A percentile compares a stretch with the other conserved stretches of the same genome.
phyloP scores from a whole-genome alignment of 1,140 invertebrate genomes.

The Bombus haemorrhoidalis region DNA sequence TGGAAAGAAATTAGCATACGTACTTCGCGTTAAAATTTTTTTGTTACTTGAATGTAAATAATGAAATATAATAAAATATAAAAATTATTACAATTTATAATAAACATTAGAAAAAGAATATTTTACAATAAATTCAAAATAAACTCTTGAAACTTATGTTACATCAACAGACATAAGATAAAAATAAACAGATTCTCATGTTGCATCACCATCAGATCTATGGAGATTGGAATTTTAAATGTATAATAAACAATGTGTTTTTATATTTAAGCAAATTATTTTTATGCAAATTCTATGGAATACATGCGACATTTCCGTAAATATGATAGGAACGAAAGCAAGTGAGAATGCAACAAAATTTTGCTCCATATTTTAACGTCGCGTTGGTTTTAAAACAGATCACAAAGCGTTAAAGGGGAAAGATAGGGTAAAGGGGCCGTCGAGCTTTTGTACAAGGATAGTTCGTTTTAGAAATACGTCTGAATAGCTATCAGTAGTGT shows the following conservation, averaged over 20 bases:
- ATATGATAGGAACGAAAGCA: too few relatives aligned
- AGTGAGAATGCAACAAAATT: constrained; percentile 42
- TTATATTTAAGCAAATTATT: neutral
- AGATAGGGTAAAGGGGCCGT: neutral
- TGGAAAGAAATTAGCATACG: too few relatives aligned
- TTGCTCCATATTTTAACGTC: neutral
- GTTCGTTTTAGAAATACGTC: constrained; percentile 65
- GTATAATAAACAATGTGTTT: neutral
- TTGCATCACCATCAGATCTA: neutral
- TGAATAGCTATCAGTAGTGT: constrained; percentile 66
- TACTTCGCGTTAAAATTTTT: too few relatives aligned
- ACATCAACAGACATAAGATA: too few relatives aligned
- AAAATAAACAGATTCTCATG: neutral
- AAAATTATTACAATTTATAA: too few relatives aligned
- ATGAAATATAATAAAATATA: too few relatives aligned
- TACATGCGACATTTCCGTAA: neutral
- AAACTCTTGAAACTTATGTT: too few relatives aligned
- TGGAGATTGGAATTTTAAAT: neutral
- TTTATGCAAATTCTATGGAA: too few relatives aligned
- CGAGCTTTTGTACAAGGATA: constrained; percentile 19
- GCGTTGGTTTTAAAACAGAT: constrained; percentile 33
- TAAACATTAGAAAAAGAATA: too few relatives aligned
- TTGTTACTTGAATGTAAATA: too few relatives aligned
- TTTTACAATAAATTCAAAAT: too few relatives aligned
- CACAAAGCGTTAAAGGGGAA: neutral